Conservation (phyloP, 53 echinoderm and acorn worm species). For the Patiria pectinifera region DNA sequence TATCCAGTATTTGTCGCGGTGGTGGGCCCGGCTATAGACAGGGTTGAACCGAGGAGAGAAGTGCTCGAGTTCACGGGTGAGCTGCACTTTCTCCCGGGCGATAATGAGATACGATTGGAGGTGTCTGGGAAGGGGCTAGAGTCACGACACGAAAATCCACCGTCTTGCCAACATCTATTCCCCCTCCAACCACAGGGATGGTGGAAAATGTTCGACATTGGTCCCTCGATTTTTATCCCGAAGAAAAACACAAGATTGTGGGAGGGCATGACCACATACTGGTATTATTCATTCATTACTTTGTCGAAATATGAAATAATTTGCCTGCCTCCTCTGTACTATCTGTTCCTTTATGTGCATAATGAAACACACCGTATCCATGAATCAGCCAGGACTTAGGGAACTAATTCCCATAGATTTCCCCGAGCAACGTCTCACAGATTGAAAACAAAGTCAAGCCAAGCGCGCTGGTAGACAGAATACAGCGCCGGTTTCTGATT, state of each 20-base stretch:
- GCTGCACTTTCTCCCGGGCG: constrained; percentile 26
- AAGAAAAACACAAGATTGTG: constrained; percentile 19
- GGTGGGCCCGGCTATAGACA: not conserved
- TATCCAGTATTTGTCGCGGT: not conserved
- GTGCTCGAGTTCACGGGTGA: constrained; percentile 23
- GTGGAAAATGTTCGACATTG: constrained; percentile 35
- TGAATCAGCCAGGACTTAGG: not conserved
- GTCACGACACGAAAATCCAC: constrained; percentile 35
- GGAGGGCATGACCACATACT: not conserved
- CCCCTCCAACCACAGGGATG: constrained; percentile 11
- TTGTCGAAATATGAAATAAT: constrained; percentile 7
- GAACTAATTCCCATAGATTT: constrained; percentile 15
- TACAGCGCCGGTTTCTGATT: constrained; percentile 33
- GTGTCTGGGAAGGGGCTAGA: not conserved
- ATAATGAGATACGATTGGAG: constrained; percentile 28
- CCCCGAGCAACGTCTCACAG: constrained; percentile 30
- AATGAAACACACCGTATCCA: not conserved
- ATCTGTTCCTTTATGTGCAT: not conserved
- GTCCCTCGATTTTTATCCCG: constrained; percentile 16
- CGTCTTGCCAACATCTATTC: not conserved
- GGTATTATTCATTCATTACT: not conserved
- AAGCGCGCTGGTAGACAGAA: constrained; percentile 41
- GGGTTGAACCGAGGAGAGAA: not conserved
- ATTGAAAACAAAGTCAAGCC: constrained; percentile 13
- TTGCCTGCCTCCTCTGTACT: not conserved